Evolutionary conservation across 2,888 invertebrate species (phyloP).

Genomic region (Euplexia lucipara): DNA sequence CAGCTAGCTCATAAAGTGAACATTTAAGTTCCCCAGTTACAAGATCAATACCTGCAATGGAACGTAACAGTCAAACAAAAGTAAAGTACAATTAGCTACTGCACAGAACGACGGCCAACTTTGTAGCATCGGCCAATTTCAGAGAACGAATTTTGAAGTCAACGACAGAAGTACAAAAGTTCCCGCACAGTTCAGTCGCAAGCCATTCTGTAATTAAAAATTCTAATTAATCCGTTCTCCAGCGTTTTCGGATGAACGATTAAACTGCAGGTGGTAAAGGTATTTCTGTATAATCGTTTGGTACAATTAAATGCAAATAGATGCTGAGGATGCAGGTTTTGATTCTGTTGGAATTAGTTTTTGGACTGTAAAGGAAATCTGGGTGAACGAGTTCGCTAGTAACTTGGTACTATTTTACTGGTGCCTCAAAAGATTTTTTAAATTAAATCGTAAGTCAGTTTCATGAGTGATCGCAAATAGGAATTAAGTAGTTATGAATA

Average conservation of each 20-base stretch:
- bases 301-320: conserved; percentile 49
- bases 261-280: conserved; percentile 42
- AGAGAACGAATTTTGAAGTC: conserved; percentile 58
- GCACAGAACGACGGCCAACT: conserved; percentile 51
- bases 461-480: not conserved
- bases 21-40: conserved; percentile 5
- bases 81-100: conserved; percentile 54
- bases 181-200: conserved; percentile 37
- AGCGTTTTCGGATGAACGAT: conserved; percentile 43
- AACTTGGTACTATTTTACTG: not conserved
- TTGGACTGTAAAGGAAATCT: conserved; percentile 2
- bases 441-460: not conserved
- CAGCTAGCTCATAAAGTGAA: conserved; percentile 18
- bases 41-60: conserved; percentile 54
- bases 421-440: not conserved
- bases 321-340: conserved; percentile 15
- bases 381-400: not conserved
- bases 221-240: conserved; percentile 52
- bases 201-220: conserved; percentile 57
- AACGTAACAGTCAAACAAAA: conserved; percentile 50
- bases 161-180: conserved; percentile 52
- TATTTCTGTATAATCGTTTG: conserved; percentile 43
- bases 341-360: conserved; percentile 22
- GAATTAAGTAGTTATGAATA: no score
- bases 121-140: conserved; percentile 51